A percentile compares a stretch with the other conserved stretches of the same genome.
phyloP scores from a whole-genome alignment of 1,140 invertebrate genomes.

The Sycophila sp. region DNA sequence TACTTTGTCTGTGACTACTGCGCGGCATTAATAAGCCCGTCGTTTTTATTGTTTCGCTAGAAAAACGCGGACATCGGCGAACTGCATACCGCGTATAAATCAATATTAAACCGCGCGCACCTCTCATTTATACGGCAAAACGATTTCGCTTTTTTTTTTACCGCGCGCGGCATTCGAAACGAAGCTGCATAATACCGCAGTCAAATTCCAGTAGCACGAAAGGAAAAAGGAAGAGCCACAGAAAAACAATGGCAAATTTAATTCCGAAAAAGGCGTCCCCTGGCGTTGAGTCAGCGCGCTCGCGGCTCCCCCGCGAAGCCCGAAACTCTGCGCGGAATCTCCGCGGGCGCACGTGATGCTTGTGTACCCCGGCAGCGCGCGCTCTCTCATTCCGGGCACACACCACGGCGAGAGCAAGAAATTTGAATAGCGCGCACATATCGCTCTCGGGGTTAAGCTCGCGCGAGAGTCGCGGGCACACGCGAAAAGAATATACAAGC shows the following conservation, averaged over 20 bases:
- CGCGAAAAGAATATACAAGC: constrained; percentile 26
- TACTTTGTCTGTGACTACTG: background rate
- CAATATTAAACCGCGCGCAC: no score
- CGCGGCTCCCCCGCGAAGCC: background rate
- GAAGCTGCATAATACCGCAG: no score
- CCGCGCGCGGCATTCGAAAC: no score
- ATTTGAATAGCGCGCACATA: constrained; percentile 24
- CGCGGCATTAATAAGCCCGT: no score
- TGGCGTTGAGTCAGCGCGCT: background rate
- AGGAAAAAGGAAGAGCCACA: no score
- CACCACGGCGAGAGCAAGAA: background rate
- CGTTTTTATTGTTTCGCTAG: no score
- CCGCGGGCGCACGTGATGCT: no score
- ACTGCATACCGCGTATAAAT: no score
- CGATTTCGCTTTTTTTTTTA: no score
- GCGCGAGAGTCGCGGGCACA: no score
- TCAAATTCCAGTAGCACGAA: no score
- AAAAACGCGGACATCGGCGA: background rate
- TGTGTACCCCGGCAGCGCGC: background rate
- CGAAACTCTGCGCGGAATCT: background rate
- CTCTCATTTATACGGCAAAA: no score
- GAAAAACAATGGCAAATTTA: constrained; percentile 19
- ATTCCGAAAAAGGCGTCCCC: constrained; percentile 12
- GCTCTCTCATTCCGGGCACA: background rate
- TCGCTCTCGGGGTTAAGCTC: constrained; percentile 16